Percentiles rank a stretch among this genome's conserved stretches.
phyloP scores from a whole-genome alignment of 2,113 vertebrate genomes.

The Sebastes schlegelii region DNA sequence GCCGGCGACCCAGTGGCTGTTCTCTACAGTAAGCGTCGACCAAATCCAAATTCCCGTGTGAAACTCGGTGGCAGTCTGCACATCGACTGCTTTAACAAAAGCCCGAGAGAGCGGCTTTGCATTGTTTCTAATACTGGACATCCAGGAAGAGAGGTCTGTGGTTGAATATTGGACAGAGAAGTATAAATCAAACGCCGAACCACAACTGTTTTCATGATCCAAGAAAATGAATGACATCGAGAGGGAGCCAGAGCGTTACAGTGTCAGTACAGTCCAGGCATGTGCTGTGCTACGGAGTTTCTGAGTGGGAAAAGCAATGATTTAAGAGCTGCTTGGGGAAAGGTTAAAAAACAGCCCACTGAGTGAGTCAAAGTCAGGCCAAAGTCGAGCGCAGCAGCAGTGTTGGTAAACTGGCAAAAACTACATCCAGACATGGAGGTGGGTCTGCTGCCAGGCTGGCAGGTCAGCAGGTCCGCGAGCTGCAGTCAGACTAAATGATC shows the following conservation, averaged over 20 bases:
- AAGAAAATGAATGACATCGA: constrained; percentile 13
- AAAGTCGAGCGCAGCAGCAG: constrained; percentile 69
- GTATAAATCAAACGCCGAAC: constrained; percentile 3
- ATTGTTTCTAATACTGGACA: constrained; percentile 21
- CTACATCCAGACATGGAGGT: constrained; percentile 39
- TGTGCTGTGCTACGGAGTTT: neutral
- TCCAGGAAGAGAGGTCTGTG: neutral
- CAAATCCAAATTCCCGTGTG: constrained; percentile 58
- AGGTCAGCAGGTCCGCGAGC: constrained; percentile 22
- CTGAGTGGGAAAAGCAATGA: constrained; percentile 1
- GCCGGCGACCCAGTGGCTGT: constrained; percentile 44
- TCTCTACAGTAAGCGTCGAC: constrained; percentile 50
- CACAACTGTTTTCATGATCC: constrained; percentile 7
- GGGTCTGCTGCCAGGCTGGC: constrained; percentile 22
- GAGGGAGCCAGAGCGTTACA: constrained; percentile 5
- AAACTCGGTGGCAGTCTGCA: constrained; percentile 39
- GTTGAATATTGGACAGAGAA: constrained; percentile 28
- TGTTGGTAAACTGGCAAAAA: constrained; percentile 43
- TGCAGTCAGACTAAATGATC: constrained; percentile 37
- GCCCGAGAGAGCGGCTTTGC: constrained; percentile 13
- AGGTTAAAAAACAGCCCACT: constrained; percentile 37
- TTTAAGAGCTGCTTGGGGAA: constrained; percentile 29
- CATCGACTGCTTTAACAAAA: constrained; percentile 33
- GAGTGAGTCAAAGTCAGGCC: constrained; percentile 67
- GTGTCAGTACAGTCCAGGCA: neutral